Evolutionary conservation across 2,888 invertebrate species (phyloP), one percentile per base, ranked within the genome.

Genomic region (Ichneumoninae sp.): DNA sequence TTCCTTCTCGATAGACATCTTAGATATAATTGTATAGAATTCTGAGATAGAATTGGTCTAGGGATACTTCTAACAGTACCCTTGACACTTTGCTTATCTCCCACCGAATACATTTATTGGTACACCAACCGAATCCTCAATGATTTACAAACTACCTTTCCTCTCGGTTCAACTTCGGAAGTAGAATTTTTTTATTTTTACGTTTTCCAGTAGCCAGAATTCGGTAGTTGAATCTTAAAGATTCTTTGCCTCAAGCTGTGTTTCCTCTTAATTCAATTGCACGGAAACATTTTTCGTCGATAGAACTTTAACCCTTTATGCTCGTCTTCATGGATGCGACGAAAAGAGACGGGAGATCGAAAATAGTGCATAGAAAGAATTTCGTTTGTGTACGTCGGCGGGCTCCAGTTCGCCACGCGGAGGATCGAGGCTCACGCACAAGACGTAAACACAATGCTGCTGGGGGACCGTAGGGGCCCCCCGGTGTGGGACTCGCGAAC

Each of bases 401-500:
- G 69, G 33, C 52, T 52, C 40, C 68, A 30, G 84, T 30, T 52
- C 47, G 57, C 47, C 52, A 52, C 63, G 77, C 30, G 65, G 60
- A 52, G 70, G 54, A 66, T 47, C 26, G 66, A 68, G 77, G 22
- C 73, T 75, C 85, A 85, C 85, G 87, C 88, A 88, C 86, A 84
- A 87, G 88, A 88, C 87, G 88, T 86, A 87, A 87, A 86, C 86
- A 90, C 89, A 90, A 89, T 89, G 88, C 83, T 83, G 88, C 40
- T 77, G 69, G 80, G 83, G 87, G 78, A 78, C 68, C 74, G 74
- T 40, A 66, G 77, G 57, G 80, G 91, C 91, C 92, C 92, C 92
- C 92, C 86, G 92, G 83, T 79, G 92, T 92, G 93, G 92, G 91
- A 85, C 91, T 89, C 91, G 91, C 92, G 91, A 91, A 91, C 92